A percentile compares a stretch with the other conserved stretches of the same genome.
These are phyloP conservation scores for Neotoma lepida DNA, from an alignment of 2,113 vertebrate species.

Conservation along the genomic window DNA sequence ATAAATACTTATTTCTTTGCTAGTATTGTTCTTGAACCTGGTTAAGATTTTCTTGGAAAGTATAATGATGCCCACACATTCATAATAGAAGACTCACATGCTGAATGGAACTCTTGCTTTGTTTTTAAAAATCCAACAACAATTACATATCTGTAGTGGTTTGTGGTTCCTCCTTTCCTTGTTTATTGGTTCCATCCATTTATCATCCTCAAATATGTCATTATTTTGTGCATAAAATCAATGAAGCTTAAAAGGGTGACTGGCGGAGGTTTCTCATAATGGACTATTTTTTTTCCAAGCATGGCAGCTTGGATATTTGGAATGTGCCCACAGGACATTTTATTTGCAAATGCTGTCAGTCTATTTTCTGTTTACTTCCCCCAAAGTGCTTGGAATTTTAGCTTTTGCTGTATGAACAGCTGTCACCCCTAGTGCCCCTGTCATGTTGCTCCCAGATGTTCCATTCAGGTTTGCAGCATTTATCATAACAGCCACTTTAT, in stretches of 20 bases:
- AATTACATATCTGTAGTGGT: not conserved
- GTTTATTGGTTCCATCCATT: not conserved
- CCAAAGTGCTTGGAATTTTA: not conserved
- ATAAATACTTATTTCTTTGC: not conserved
- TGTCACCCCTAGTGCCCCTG: not conserved
- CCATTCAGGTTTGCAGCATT: slow-evolving; percentile 57
- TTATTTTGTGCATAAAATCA: slow-evolving; percentile 67
- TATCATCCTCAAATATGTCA: slow-evolving; percentile 45
- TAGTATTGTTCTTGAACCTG: not conserved
- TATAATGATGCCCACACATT: not conserved
- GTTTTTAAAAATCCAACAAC: not conserved
- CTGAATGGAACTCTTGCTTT: not conserved
- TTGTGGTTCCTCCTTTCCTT: not conserved
- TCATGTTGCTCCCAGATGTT: slow-evolving; percentile 56
- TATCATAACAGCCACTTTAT: slow-evolving; percentile 33
- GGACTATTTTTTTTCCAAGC: slow-evolving; percentile 40
- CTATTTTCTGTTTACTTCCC: not conserved
- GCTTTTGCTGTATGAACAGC: slow-evolving; percentile 8
- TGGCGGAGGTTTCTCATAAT: slow-evolving; percentile 46
- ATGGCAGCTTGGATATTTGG: slow-evolving; percentile 29
- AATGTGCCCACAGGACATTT: not conserved
- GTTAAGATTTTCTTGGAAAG: not conserved
- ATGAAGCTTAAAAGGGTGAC: slow-evolving; percentile 63
- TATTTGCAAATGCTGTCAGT: slow-evolving; percentile 46
- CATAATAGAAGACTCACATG: not conserved